Percentiles rank a stretch among this genome's conserved stretches.
phyloP scores from a whole-genome alignment of 2,888 invertebrate species.

The Apantesis nais region DNA sequence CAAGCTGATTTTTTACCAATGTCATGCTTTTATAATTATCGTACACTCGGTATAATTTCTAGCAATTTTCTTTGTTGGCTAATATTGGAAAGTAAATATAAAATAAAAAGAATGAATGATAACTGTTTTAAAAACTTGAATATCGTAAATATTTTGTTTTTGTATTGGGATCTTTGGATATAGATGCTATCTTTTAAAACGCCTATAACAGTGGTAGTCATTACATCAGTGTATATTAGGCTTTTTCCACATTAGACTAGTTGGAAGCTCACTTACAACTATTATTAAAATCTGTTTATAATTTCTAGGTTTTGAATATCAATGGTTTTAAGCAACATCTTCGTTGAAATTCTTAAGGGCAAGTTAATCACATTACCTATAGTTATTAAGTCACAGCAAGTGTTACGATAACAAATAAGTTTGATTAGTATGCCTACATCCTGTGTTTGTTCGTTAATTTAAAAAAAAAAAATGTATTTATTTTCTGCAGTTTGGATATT shows the following conservation, averaged over 20 bases:
- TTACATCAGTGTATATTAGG: neutral
- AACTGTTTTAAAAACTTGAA: neutral
- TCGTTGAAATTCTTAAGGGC: neutral
- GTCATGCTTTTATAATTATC: neutral
- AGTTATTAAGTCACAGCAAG: neutral
- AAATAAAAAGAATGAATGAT: neutral
- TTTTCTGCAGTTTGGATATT: neutral
- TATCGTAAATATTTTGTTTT: neutral
- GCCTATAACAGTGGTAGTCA: neutral
- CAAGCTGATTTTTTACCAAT: constrained; percentile 8
- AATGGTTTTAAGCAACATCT: neutral
- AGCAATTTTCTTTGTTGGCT: neutral
- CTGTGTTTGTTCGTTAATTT: neutral
- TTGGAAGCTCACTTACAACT: neutral
- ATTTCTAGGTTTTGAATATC: neutral
- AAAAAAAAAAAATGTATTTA: neutral
- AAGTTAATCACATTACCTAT: neutral
- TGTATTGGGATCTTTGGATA: neutral
- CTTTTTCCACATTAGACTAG: neutral
- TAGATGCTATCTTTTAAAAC: neutral
- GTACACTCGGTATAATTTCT: neutral
- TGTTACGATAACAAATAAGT: neutral
- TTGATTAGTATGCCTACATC: neutral
- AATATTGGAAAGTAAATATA: constrained; percentile 2
- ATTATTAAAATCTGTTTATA: neutral